Conservation (phyloP, 2,888 invertebrate genomes). For the Caenorhabditis imperialis region DNA sequence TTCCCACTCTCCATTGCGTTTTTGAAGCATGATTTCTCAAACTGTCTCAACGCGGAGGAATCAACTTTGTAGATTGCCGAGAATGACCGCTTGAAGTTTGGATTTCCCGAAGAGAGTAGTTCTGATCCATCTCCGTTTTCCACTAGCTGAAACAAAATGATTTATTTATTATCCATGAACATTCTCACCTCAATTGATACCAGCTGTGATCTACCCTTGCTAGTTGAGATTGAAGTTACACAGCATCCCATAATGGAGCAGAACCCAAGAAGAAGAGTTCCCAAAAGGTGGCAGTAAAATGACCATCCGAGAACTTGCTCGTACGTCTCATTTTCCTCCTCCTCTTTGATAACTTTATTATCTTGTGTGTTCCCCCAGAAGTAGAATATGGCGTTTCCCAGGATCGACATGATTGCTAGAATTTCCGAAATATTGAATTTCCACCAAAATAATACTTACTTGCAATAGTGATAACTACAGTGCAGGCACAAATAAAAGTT, state of each 20-base stretch:
- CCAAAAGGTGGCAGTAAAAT: conserved; percentile 71
- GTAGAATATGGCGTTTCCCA: conserved; percentile 72
- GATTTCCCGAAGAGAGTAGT: conserved; percentile 46
- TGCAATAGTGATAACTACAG: conserved; percentile 72
- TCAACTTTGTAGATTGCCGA: conserved; percentile 71
- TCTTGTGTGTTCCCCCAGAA: conserved; percentile 76
- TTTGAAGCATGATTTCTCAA: conserved; percentile 72
- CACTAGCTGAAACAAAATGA: conserved; percentile 66
- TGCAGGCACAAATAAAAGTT: conserved; percentile 64
- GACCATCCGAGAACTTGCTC: conserved; percentile 78
- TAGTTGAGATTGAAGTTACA: conserved; percentile 68
- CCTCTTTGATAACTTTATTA: conserved; percentile 76
- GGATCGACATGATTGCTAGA: conserved; percentile 65
- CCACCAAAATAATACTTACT: conserved; percentile 46
- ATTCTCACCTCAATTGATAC: conserved; percentile 77
- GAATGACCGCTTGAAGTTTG: conserved; percentile 68
- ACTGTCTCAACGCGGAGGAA: conserved; percentile 71
- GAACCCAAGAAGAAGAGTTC: conserved; percentile 67
- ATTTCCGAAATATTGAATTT: not conserved
- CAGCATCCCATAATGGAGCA: conserved; percentile 73
- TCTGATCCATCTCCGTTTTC: conserved; percentile 65
- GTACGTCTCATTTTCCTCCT: conserved; percentile 73
- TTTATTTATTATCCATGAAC: no score
- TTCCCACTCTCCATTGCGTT: conserved; percentile 35
- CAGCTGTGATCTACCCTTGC: conserved; percentile 67